phyloP scores from a whole-genome alignment of 2,888 invertebrate genomes.

The Drosophila meridiana region DNA sequence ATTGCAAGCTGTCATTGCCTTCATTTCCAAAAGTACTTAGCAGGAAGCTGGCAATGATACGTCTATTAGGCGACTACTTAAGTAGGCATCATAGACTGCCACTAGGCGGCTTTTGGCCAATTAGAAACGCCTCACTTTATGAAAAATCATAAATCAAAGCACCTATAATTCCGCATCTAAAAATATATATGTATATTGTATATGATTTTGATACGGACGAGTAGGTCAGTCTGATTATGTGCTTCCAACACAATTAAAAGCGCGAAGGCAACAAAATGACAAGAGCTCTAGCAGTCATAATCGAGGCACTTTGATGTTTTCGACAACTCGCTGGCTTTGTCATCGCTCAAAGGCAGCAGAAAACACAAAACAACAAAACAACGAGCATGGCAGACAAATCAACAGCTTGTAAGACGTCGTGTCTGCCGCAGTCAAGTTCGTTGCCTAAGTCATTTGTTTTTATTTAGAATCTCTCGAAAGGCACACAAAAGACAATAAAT shows the following conservation, averaged over 20 bases:
- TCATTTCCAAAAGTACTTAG: conserved; percentile 15
- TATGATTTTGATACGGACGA: conserved; percentile 31
- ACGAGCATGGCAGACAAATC: conserved; percentile 11
- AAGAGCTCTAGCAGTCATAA: conserved; percentile 70
- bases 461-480: conserved; percentile 32
- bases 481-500: conserved; percentile 31
- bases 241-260: conserved; percentile 62
- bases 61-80: conserved; percentile 56
- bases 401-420: conserved; percentile 13
- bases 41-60: conserved; percentile 52
- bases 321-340: conserved; percentile 62
- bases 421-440: conserved; percentile 52
- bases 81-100: conserved; percentile 52
- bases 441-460: conserved; percentile 54
- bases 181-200: conserved; percentile 2
- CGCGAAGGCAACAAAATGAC: conserved; percentile 70
- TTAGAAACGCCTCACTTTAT: conserved; percentile 65
- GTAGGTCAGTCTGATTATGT: conserved; percentile 58
- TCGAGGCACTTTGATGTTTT: conserved; percentile 65
- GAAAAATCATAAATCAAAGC: conserved; percentile 51
- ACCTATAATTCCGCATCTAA: conserved; percentile 62
- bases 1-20: conserved; percentile 37
- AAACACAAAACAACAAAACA: neutral
- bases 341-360: conserved; percentile 35
- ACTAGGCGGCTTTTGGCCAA: conserved; percentile 44